Percentiles rank a stretch among this genome's conserved stretches.
Evolutionary conservation across 2,113 vertebrate genomes (phyloP).

Genomic region (Lynx canadensis): DNA sequence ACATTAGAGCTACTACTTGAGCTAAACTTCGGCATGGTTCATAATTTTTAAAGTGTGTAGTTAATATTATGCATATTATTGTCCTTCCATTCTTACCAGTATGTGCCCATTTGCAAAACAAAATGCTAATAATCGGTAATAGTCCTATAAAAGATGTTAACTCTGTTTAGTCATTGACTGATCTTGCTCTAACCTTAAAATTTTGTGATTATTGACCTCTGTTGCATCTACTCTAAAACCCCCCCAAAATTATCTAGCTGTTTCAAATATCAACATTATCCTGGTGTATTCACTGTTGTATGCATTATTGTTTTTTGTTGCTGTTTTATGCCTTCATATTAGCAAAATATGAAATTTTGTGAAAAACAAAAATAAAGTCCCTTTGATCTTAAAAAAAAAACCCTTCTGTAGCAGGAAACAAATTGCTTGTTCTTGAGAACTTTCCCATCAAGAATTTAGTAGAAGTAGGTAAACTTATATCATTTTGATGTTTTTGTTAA

Average conservation of each 20-base stretch:
- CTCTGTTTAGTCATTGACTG: conserved; percentile 95
- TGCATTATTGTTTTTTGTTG: conserved; percentile 97
- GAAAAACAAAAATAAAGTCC: conserved; percentile 86
- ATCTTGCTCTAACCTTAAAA: conserved; percentile 96
- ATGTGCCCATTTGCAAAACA: conserved; percentile 94
- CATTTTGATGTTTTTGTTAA: conserved; percentile 95
- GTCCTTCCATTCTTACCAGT: conserved; percentile 94
- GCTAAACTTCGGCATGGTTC: conserved; percentile 97
- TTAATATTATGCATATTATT: conserved; percentile 97
- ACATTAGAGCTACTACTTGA: conserved; percentile 94
- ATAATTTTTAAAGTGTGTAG: conserved; percentile 94
- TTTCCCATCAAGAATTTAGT: conserved; percentile 93
- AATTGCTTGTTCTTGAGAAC: conserved; percentile 91
- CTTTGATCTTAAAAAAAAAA: conserved; percentile 89
- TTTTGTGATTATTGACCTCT: conserved; percentile 96
- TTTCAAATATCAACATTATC: conserved; percentile 95
- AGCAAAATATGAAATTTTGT: conserved; percentile 93
- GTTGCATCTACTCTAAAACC: conserved; percentile 95
- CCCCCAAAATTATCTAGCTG: conserved; percentile 92
- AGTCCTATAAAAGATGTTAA: conserved; percentile 94
- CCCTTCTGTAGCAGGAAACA: conserved; percentile 93
- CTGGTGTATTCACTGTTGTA: conserved; percentile 95
- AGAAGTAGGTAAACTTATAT: conserved; percentile 93
- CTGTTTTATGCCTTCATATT: conserved; percentile 96
- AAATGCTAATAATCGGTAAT: conserved; percentile 93